A percentile compares a stretch with the other conserved stretches of the same genome.
These are phyloP conservation scores for Oscheius sp. DNA, from an alignment of 2,888 invertebrate genomes.

Conservation along the genomic window DNA sequence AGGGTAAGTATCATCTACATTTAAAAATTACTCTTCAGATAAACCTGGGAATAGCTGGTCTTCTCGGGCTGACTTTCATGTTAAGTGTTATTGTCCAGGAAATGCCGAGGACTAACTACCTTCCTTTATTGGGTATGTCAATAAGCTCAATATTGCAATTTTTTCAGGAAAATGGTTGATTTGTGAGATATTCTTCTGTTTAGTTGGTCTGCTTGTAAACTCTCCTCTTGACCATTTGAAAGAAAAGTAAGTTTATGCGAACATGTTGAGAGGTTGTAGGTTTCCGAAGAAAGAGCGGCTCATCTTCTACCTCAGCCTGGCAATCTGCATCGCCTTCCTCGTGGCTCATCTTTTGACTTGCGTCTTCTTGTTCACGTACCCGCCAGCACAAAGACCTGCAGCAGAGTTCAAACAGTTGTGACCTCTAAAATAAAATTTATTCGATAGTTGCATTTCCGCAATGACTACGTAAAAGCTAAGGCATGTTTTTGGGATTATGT, in stretches of 20 bases:
- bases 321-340: background rate
- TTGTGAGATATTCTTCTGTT: background rate
- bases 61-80: conserved; percentile 2
- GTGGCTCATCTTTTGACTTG: background rate
- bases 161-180: background rate
- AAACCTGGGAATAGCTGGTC: background rate
- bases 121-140: background rate
- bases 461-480: too few species aligned
- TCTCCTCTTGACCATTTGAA: background rate
- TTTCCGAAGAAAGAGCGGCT: background rate
- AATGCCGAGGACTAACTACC: background rate
- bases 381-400: background rate
- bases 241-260: background rate
- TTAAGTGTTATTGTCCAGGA: background rate
- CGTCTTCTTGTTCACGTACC: background rate
- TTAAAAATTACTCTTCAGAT: background rate
- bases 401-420: too few species aligned
- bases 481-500: too few species aligned
- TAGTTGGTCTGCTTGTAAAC: background rate
- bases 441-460: too few species aligned
- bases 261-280: background rate
- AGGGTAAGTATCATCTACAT: background rate
- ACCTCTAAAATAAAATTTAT: too few species aligned
- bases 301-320: background rate
- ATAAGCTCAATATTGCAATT: background rate